Evolutionary conservation across 2,888 invertebrate species (phyloP).

Genomic region (Phortica okadai): DNA sequence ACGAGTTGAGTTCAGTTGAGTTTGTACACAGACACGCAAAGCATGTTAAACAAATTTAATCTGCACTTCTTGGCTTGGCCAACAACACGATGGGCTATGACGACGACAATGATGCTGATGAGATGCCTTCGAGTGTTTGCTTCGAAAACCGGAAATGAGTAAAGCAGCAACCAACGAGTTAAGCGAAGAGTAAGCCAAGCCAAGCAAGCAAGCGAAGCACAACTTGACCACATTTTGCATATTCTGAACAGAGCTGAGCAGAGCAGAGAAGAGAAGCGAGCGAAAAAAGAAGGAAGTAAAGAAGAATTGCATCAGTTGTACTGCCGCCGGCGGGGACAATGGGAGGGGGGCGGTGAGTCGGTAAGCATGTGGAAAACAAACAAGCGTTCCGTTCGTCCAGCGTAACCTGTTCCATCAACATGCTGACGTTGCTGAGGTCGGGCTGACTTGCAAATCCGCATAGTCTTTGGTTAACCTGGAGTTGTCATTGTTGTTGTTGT

Average conservation of each 20-base stretch:
- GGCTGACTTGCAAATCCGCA: constrained; percentile 3
- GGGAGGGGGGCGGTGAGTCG: no score
- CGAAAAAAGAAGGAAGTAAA: background rate
- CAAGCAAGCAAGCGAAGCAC: background rate
- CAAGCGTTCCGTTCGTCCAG: background rate
- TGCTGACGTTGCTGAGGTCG: background rate
- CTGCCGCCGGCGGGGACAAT: background rate
- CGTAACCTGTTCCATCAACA: background rate
- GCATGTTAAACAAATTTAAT: constrained; percentile 70
- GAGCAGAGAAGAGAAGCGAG: background rate
- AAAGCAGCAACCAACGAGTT: background rate
- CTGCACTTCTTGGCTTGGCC: constrained; percentile 62
- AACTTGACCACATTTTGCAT: constrained; percentile 25
- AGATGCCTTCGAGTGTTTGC: background rate
- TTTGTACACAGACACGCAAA: constrained; percentile 47
- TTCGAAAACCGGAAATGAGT: constrained; percentile 9
- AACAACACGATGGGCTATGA: constrained; percentile 31
- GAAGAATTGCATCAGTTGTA: constrained; percentile 16
- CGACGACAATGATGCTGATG: background rate
- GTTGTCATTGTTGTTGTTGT: background rate
- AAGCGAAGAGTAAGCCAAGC: background rate
- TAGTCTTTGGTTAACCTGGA: background rate
- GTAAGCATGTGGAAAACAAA: constrained; percentile 10
- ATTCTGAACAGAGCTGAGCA: background rate
- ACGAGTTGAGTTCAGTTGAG: background rate